Evolutionary conservation across 2,888 invertebrate species (phyloP).

Genomic region (Galerucella pusilla): DNA sequence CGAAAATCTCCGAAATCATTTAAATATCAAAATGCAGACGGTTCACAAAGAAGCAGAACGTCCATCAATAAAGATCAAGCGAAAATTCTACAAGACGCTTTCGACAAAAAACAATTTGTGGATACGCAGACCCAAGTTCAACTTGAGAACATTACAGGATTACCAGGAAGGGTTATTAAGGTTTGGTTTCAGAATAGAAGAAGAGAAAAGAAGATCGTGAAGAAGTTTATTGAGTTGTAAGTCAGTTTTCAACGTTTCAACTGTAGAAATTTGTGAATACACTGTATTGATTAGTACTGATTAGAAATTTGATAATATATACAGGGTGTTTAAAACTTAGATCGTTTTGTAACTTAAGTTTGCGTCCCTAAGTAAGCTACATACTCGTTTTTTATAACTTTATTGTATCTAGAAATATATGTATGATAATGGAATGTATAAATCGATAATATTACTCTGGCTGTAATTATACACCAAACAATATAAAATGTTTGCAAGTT

Average conservation of each 20-base stretch:
- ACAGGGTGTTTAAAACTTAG: too few species aligned
- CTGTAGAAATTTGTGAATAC: too few species aligned
- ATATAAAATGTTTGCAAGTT: too few species aligned
- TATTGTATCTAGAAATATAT: not conserved
- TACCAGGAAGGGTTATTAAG: constrained; percentile 39
- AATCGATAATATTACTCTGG: too few species aligned
- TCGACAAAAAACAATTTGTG: constrained; percentile 41
- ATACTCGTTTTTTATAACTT: not conserved
- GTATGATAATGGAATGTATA: too few species aligned
- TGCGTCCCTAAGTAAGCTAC: too few species aligned
- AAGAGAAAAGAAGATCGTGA: constrained; percentile 37
- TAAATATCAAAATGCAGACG: constrained; percentile 19
- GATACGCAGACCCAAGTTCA: constrained; percentile 34
- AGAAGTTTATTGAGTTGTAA: constrained; percentile 18
- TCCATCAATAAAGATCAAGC: constrained; percentile 42
- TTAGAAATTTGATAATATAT: too few species aligned
- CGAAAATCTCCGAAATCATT: constrained; percentile 37
- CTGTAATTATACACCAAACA: too few species aligned
- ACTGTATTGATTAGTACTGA: too few species aligned
- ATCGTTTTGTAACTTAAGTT: too few species aligned
- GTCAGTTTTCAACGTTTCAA: too few species aligned
- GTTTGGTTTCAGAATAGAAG: constrained; percentile 46
- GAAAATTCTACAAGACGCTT: constrained; percentile 39
- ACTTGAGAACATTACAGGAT: constrained; percentile 38
- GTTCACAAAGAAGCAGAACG: constrained; percentile 37